These are phyloP conservation scores for Oryzias javanicus DNA, from an alignment of 2,113 vertebrate species.

Conservation along the genomic window DNA sequence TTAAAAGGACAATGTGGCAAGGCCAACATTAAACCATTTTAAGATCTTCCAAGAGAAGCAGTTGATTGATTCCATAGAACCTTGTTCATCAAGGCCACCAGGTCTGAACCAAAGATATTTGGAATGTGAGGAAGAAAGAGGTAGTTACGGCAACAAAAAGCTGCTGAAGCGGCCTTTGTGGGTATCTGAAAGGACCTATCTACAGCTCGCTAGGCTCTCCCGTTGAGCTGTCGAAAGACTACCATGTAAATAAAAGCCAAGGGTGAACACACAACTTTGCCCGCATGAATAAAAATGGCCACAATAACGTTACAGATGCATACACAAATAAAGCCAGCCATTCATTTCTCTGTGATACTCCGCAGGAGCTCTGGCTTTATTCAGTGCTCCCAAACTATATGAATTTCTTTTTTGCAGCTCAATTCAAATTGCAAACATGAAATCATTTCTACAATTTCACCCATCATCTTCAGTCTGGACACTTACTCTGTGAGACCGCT, in stretches of 20 bases:
- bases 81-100: slow-evolving; percentile 77
- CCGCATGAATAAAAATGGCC: slow-evolving; percentile 65
- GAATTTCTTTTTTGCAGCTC: slow-evolving; percentile 38
- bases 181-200: slow-evolving; percentile 68
- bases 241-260: slow-evolving; percentile 75
- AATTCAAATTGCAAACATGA: slow-evolving; percentile 39
- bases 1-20: slow-evolving; percentile 76
- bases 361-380: slow-evolving; percentile 45
- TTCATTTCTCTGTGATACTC: slow-evolving; percentile 52
- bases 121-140: slow-evolving; percentile 76
- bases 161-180: slow-evolving; percentile 73
- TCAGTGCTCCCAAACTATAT: slow-evolving; percentile 38
- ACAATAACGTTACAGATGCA: slow-evolving; percentile 71
- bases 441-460: slow-evolving; percentile 11
- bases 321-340: slow-evolving; percentile 64
- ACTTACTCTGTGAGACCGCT: slow-evolving; percentile 13
- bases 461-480: slow-evolving; percentile 1
- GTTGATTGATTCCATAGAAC: slow-evolving; percentile 76
- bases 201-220: slow-evolving; percentile 68
- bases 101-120: slow-evolving; percentile 78
- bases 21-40: slow-evolving; percentile 75
- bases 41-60: slow-evolving; percentile 74
- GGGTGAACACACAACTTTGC: slow-evolving; percentile 72
- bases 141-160: slow-evolving; percentile 77
- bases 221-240: slow-evolving; percentile 67